Conservation (phyloP, 1,140 invertebrate species). For the Chironomus tepperi region DNA sequence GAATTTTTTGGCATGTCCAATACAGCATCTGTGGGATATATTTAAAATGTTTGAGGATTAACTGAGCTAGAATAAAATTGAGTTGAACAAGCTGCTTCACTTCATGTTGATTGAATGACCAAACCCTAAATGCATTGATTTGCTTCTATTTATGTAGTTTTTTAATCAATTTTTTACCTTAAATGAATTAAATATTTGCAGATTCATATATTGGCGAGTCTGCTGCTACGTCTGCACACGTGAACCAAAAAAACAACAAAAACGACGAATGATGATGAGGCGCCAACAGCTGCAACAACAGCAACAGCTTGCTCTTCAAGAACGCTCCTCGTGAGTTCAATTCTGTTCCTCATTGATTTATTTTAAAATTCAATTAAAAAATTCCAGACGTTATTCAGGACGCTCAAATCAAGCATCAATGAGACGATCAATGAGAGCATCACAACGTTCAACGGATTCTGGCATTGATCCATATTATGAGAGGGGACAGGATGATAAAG, state of each 20-base stretch:
- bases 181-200: constrained; percentile 37
- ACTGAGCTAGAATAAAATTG: too few relatives aligned
- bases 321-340: neutral
- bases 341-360: neutral
- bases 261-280: constrained; percentile 35
- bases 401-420: constrained; percentile 41
- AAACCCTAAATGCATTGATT: too few relatives aligned
- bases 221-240: constrained; percentile 83
- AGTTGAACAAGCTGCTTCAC: too few relatives aligned
- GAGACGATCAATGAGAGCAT: constrained; percentile 51
- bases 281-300: neutral
- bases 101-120: too few relatives aligned
- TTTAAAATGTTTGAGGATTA: too few relatives aligned
- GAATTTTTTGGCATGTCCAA: too few relatives aligned
- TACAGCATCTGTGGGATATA: too few relatives aligned
- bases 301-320: neutral
- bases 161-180: too few relatives aligned
- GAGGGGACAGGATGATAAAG: constrained; percentile 34
- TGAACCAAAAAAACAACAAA: constrained; percentile 54
- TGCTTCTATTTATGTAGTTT: neutral
- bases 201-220: constrained; percentile 81
- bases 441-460: constrained; percentile 59
- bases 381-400: constrained; percentile 26
- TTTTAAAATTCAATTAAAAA: neutral
- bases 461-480: constrained; percentile 28